A percentile compares a stretch with the other conserved stretches of the same genome.
Conservation (phyloP, 2,888 invertebrate genomes). For the Chironomus riparius region DNA sequence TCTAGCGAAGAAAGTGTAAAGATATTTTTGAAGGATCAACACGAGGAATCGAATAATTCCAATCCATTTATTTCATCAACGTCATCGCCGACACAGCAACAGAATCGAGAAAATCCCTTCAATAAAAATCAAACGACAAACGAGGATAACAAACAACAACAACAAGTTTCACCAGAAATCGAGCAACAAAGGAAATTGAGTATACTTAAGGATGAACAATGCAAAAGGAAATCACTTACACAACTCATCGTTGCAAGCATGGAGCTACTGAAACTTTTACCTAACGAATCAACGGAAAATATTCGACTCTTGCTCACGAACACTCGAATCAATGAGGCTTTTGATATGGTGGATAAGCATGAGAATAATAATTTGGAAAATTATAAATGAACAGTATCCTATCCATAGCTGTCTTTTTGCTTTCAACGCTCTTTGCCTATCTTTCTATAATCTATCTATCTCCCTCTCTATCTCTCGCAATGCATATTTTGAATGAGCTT, state of each 20-base stretch:
- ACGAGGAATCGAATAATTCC: neutral
- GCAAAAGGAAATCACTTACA: slow-evolving; percentile 72
- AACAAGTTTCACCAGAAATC: slow-evolving; percentile 71
- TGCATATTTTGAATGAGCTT: too few relatives aligned
- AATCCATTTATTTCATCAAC: slow-evolving; percentile 7
- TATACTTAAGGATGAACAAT: slow-evolving; percentile 80
- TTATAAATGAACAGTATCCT: neutral
- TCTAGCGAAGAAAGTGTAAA: slow-evolving; percentile 31
- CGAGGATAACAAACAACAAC: slow-evolving; percentile 46
- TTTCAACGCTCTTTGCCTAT: too few relatives aligned
- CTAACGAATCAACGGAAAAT: slow-evolving; percentile 50
- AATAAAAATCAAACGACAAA: slow-evolving; percentile 30
- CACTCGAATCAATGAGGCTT: slow-evolving; percentile 42
- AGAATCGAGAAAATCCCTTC: slow-evolving; percentile 37
- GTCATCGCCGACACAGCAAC: slow-evolving; percentile 31
- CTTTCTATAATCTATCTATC: too few relatives aligned
- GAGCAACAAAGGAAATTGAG: slow-evolving; percentile 73
- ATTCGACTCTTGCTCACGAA: slow-evolving; percentile 39
- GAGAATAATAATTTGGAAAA: neutral
- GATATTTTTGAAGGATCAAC: slow-evolving; percentile 20
- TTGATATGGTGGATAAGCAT: slow-evolving; percentile 36
- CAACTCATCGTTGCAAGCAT: slow-evolving; percentile 79
- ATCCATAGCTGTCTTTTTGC: too few relatives aligned
- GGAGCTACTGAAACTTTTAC: slow-evolving; percentile 60
- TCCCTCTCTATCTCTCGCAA: too few relatives aligned